Percentiles rank a stretch among this genome's conserved stretches.
phyloP scores from a whole-genome alignment of 2,113 vertebrate genomes.

The Pristiophorus japonicus region DNA sequence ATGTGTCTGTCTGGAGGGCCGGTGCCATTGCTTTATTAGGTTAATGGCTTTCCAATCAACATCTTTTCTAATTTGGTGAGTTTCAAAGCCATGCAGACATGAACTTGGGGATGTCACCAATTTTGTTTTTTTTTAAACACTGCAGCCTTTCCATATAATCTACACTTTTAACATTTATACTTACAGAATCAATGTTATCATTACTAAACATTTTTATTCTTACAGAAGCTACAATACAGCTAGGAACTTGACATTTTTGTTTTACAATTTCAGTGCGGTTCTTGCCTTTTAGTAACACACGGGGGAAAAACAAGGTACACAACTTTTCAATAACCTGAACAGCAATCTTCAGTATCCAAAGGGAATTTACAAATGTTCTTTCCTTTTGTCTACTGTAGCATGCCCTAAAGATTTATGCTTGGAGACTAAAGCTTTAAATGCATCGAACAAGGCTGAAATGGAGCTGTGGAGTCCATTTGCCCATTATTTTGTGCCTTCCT shows the following conservation, averaged over 20 bases:
- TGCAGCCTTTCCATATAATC: no score
- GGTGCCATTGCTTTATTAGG: no score
- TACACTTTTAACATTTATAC: no score
- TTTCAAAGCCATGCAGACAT: no score
- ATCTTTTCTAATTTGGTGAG: no score
- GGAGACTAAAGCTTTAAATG: slow-evolving; percentile 56
- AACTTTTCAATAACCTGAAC: slow-evolving; percentile 64
- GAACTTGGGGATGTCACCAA: no score
- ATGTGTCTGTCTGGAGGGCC: no score
- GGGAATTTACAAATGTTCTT: slow-evolving; percentile 49
- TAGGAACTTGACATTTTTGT: slow-evolving; percentile 69
- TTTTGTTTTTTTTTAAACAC: no score
- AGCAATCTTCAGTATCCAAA: slow-evolving; percentile 52
- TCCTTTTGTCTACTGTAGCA: slow-evolving; percentile 52
- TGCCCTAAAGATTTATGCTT: slow-evolving; percentile 58
- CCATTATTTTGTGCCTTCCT: slow-evolving; percentile 54
- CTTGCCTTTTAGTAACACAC: slow-evolving; percentile 73
- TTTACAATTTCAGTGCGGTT: slow-evolving; percentile 60
- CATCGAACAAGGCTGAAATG: slow-evolving; percentile 56
- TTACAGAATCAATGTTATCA: no score
- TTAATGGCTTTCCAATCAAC: no score
- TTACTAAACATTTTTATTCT: no score
- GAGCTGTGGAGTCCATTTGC: slow-evolving; percentile 52
- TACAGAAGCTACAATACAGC: slow-evolving; percentile 61
- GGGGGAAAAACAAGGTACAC: slow-evolving; percentile 61